Conservation (phyloP, 2,113 vertebrate genomes). For the Blennius ocellaris region DNA sequence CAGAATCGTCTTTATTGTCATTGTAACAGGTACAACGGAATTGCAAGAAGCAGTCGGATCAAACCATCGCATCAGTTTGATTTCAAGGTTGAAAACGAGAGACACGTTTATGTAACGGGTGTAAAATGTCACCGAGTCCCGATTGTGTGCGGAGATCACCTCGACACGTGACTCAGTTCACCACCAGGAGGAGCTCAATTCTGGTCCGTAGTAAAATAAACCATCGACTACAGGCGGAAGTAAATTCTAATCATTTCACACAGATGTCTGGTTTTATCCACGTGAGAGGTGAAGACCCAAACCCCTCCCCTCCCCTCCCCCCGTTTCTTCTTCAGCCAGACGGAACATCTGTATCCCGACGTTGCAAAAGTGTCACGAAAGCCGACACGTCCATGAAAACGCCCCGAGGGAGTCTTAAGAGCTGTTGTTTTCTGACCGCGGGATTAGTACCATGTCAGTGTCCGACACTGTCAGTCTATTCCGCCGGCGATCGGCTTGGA, state of each 20-base stretch:
- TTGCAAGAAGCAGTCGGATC: too few relatives aligned
- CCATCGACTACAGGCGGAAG: constrained; percentile 13
- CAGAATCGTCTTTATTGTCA: too few relatives aligned
- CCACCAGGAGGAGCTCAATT: too few relatives aligned
- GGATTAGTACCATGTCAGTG: constrained; percentile 42
- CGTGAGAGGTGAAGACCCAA: constrained; percentile 7
- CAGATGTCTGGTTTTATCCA: constrained; percentile 27
- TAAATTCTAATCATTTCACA: neutral
- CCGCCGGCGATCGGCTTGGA: constrained; percentile 17
- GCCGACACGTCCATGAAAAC: constrained; percentile 36
- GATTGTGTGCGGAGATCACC: too few relatives aligned
- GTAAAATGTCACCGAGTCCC: too few relatives aligned
- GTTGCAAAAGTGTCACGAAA: constrained; percentile 55
- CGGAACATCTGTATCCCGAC: constrained; percentile 52
- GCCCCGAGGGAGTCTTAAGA: constrained; percentile 39
- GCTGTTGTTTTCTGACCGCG: constrained; percentile 43
- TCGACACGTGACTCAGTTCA: too few relatives aligned
- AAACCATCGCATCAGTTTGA: too few relatives aligned
- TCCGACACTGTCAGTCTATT: constrained; percentile 33
- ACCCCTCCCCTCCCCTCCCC: neutral
- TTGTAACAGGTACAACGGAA: too few relatives aligned
- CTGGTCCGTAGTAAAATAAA: too few relatives aligned
- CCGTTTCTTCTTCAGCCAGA: constrained; percentile 14
- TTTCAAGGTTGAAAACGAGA: too few relatives aligned
- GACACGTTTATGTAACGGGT: too few relatives aligned